Percentiles rank a stretch among this genome's conserved stretches.
Evolutionary conservation across 2,888 invertebrate species (phyloP).

Genomic region (Spodoptera picta): DNA sequence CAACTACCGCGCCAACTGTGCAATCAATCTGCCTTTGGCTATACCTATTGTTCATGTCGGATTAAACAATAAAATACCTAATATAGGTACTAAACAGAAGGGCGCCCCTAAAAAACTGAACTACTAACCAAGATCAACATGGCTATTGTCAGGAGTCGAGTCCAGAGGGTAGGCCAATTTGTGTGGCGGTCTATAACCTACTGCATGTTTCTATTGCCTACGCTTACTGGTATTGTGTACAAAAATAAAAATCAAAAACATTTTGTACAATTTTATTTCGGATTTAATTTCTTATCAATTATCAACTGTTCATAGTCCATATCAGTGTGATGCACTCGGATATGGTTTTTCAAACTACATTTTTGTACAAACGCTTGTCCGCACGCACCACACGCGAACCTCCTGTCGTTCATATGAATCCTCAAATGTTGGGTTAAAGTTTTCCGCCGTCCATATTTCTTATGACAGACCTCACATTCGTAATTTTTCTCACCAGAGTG

Average conservation of each 20-base stretch:
- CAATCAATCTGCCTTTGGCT: no score
- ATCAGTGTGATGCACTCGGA: constrained; percentile 50
- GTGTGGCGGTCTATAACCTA: no score
- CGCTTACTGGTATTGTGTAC: not conserved
- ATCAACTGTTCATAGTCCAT: constrained; percentile 40
- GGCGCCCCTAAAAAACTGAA: no score
- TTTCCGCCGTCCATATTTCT: constrained; percentile 62
- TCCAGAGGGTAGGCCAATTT: no score
- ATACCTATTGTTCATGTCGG: no score
- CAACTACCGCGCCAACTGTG: no score
- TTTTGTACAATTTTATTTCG: constrained; percentile 38
- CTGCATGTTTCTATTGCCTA: no score
- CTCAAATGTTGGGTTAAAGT: constrained; percentile 63
- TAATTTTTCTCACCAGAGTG: constrained; percentile 69
- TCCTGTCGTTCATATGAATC: constrained; percentile 65
- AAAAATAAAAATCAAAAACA: not conserved
- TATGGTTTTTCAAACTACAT: constrained; percentile 65
- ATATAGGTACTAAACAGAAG: no score
- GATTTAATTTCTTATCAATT: constrained; percentile 42
- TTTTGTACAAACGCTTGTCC: constrained; percentile 66
- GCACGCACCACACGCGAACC: constrained; percentile 61
- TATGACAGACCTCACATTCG: constrained; percentile 75
- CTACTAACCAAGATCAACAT: no score
- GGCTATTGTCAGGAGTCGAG: no score
- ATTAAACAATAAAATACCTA: no score